Percentiles rank a stretch among this genome's conserved stretches.
phyloP scores from a whole-genome alignment of 2,797 vertebrate species.

The Sitta carolinensis region DNA sequence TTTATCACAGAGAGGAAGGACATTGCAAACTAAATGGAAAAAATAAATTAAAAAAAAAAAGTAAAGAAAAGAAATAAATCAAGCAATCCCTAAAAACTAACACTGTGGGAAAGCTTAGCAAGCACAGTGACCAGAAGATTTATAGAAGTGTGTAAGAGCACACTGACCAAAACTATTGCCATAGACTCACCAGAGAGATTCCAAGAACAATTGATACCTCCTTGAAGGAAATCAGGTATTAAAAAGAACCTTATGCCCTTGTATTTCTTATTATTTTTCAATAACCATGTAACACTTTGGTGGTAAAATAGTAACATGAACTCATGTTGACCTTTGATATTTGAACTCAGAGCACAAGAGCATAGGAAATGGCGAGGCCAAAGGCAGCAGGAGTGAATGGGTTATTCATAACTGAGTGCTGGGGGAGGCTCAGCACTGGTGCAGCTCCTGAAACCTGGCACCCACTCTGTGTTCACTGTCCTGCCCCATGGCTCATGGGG shows the following conservation, averaged over 20 bases:
- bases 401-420: neutral
- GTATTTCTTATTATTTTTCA: conserved; percentile 36
- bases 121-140: neutral
- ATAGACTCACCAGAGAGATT: neutral
- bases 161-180: neutral
- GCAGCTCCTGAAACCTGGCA: neutral
- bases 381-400: neutral
- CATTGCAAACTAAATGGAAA: neutral
- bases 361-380: neutral
- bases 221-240: conserved; percentile 10
- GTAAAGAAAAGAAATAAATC: neutral
- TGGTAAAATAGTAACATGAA: conserved; percentile 24
- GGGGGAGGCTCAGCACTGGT: neutral
- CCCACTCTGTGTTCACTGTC: too few species aligned
- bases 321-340: conserved; percentile 34
- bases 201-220: neutral
- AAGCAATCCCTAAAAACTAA: neutral
- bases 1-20: neutral
- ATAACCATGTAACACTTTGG: neutral
- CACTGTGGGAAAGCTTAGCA: neutral
- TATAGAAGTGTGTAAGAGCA: neutral
- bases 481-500: neutral
- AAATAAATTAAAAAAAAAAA: neutral
- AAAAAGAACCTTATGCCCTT: neutral
- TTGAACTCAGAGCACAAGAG: neutral